Conservation (phyloP, 2,888 invertebrate species). For the Ormyrus nitidulus region DNA sequence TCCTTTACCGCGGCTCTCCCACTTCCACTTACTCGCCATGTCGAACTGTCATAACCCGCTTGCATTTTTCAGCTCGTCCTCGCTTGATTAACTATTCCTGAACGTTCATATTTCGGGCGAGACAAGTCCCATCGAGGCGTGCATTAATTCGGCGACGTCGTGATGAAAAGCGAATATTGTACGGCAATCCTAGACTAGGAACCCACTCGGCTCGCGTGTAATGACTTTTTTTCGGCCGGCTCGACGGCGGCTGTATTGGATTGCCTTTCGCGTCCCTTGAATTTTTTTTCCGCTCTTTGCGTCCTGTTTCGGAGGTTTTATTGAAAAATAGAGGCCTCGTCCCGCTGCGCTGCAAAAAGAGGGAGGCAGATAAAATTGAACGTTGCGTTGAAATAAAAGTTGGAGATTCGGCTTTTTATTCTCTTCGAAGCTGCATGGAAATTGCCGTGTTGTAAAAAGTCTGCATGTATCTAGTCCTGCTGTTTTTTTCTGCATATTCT, state of each 20-base stretch:
- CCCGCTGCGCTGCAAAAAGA: not conserved
- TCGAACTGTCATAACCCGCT: not conserved
- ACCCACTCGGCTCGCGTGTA: slow-evolving; percentile 35
- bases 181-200: slow-evolving; percentile 25
- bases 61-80: slow-evolving; percentile 1
- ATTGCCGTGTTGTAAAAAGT: too few relatives aligned
- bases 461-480: too few relatives aligned
- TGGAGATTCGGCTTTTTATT: not conserved
- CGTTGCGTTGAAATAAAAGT: slow-evolving; percentile 35
- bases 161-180: slow-evolving; percentile 39
- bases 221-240: slow-evolving; percentile 47
- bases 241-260: not conserved
- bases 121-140: slow-evolving; percentile 59
- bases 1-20: not conserved
- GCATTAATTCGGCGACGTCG: slow-evolving; percentile 59
- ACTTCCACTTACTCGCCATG: not conserved
- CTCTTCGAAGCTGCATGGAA: too few relatives aligned
- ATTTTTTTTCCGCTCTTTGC: slow-evolving; percentile 17
- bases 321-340: slow-evolving; percentile 48
- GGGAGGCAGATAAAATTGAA: slow-evolving; percentile 33
- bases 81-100: slow-evolving; percentile 38
- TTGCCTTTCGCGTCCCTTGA: slow-evolving; percentile 31
- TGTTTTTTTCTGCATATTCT: too few relatives aligned
- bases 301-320: slow-evolving; percentile 37
- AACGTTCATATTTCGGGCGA: slow-evolving; percentile 57